Percentiles rank a stretch among this genome's conserved stretches.
These are phyloP conservation scores for Syndactyla subalaris DNA, from an alignment of 2,797 vertebrate species.

Conservation along the genomic window DNA sequence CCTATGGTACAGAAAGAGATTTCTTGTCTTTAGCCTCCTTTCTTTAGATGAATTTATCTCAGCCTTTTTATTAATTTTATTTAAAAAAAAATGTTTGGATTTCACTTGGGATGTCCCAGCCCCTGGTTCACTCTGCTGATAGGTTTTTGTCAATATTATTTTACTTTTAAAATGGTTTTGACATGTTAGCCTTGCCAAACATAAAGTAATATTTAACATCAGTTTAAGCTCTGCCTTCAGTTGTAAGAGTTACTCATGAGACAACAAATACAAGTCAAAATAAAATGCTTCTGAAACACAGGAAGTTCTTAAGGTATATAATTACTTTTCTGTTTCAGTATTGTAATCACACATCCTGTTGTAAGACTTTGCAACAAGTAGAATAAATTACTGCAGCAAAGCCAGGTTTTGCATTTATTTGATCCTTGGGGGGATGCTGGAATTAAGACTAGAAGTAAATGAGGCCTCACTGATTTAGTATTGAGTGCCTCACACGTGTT, in stretches of 20 bases:
- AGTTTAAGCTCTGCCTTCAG: neutral
- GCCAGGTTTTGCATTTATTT: neutral
- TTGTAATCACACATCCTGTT: neutral
- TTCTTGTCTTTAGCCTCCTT: neutral
- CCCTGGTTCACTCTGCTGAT: neutral
- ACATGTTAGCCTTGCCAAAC: neutral
- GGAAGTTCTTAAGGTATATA: neutral
- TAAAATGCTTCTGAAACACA: neutral
- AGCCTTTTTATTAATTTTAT: neutral
- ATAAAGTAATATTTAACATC: neutral
- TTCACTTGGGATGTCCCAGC: neutral
- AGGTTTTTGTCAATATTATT: neutral
- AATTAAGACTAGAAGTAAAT: neutral
- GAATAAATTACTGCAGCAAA: neutral
- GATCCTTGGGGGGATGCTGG: neutral
- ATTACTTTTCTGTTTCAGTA: neutral
- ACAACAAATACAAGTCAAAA: neutral
- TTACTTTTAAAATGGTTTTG: neutral
- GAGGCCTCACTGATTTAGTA: neutral
- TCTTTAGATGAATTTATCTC: neutral
- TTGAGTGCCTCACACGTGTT: neutral
- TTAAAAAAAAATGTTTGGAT: neutral
- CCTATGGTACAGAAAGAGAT: neutral
- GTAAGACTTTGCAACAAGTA: neutral
- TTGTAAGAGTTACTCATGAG: neutral